A percentile compares a stretch with the other conserved stretches of the same genome.
These are phyloP conservation scores for Pseudomugil gertrudae DNA, from an alignment of 2,797 vertebrate species.

Conservation along the genomic window DNA sequence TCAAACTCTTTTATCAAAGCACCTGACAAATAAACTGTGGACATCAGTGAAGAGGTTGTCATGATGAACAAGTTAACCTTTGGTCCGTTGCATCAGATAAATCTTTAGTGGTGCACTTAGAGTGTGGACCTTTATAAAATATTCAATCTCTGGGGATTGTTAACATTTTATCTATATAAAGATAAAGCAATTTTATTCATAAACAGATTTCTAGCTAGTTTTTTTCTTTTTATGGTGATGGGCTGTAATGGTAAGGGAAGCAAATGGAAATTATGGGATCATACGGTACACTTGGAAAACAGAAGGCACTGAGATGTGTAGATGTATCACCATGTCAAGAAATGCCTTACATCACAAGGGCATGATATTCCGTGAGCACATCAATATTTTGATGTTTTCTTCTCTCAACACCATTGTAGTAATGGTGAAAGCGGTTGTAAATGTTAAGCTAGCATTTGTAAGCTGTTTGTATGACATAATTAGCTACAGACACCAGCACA, in stretches of 20 bases:
- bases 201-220: conserved; percentile 63
- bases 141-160: conserved; percentile 81
- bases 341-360: conserved; percentile 64
- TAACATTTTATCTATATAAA: conserved; percentile 82
- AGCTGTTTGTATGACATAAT: conserved; percentile 55
- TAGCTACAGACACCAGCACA: conserved; percentile 57
- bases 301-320: conserved; percentile 37
- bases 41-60: conserved; percentile 43
- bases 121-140: conserved; percentile 63
- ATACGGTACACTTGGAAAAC: conserved; percentile 67
- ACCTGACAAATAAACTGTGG: conserved; percentile 45
- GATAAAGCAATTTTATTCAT: conserved; percentile 79
- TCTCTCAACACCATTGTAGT: conserved; percentile 66
- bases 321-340: conserved; percentile 62
- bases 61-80: conserved; percentile 57
- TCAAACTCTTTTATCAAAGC: conserved; percentile 42
- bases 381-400: conserved; percentile 66
- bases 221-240: conserved; percentile 64
- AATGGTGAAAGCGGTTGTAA: conserved; percentile 62
- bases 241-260: conserved; percentile 57
- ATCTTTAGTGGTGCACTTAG: conserved; percentile 51
- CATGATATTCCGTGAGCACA: conserved; percentile 70
- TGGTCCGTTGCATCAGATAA: conserved; percentile 62
- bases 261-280: conserved; percentile 62
- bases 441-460: conserved; percentile 56